Conservation (phyloP, 1,140 invertebrate species). For the Bombus pascuorum region DNA sequence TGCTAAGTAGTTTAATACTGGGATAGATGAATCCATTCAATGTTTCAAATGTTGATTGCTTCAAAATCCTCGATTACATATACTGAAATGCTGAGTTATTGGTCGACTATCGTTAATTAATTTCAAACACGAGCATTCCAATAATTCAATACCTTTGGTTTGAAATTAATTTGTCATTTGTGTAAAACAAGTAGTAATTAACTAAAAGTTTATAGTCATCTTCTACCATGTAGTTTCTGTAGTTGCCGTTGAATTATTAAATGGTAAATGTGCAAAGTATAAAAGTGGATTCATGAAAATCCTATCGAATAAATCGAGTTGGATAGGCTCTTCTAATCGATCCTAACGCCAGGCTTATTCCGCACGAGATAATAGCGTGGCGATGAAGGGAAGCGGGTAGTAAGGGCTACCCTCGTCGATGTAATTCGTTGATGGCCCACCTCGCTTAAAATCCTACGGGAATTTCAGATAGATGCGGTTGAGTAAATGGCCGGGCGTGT, state of each 20-base stretch:
- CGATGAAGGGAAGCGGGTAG: slow-evolving; percentile 13
- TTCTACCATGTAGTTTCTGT: neutral
- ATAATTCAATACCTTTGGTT: neutral
- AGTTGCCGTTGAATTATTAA: neutral
- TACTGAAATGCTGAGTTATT: neutral
- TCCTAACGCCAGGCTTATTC: slow-evolving; percentile 24
- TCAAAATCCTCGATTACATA: neutral
- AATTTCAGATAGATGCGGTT: slow-evolving; percentile 8
- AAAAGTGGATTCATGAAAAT: neutral
- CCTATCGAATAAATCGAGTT: slow-evolving; percentile 30
- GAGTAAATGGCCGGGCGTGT: neutral
- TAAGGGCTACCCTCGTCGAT: neutral
- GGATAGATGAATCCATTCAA: neutral
- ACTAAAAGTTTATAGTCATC: neutral
- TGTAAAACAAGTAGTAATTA: neutral
- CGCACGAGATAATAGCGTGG: slow-evolving; percentile 19
- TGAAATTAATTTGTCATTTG: neutral
- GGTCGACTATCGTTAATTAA: neutral
- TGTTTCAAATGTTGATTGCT: neutral
- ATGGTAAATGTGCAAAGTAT: neutral
- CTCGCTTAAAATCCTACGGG: slow-evolving; percentile 30
- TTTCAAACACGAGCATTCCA: slow-evolving; percentile 7
- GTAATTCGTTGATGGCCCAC: neutral
- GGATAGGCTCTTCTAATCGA: slow-evolving; percentile 34
- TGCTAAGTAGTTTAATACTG: neutral